Base-by-base conservation (phyloP, 2,113 vertebrate genomes). In the Nyctibius bracteatus region DNA sequence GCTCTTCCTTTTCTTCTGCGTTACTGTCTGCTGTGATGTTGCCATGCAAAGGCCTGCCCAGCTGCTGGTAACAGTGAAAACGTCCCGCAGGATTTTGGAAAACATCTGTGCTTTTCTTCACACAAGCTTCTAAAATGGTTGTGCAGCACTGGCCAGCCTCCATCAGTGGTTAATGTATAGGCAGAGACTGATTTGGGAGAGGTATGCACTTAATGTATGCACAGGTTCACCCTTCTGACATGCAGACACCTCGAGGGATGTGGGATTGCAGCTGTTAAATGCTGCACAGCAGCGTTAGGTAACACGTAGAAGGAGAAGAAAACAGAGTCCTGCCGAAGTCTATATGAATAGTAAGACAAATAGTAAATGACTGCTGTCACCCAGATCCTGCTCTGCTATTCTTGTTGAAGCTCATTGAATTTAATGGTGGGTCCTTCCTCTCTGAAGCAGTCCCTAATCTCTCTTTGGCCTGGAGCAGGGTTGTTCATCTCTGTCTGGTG, bases 61-160 rank as follows among this genome's bases (percentile, higher is more conserved):
- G 80, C 86, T 96, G 80, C 16, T 86, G 51, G 83, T 77, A 73
- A 81, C 43, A 66, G 54, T 57, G 46, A 81, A 71, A 93, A 84
- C 47, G 41, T 90, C 86, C 83, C 74, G 55, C 52, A 81, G 72
- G 68, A 71, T 89, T 94, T 81, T 94, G 81, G 77, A 83, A 94
- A 88, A 83, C 88, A 77, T 93, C 75, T 93, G 75, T 63, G 55
- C 46, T 74, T 94, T 73, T 74, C 59, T 89, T 91, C 25, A 19
- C 51, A 81, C 55, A 10, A 14, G 33, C 46, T 78, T 47, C 83
- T 86, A 63, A 43, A 84, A 59, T 30, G 75, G 33, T 15, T 71
- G 25, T 88, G 86, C 43, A 81, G 88, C n/a, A 3, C 19, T 52
- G 58, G 72, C 63, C 67, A 81, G 77, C 43, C 33, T 33, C 77